Evolutionary conservation across 2,888 invertebrate genomes (phyloP).

Genomic region (Leptarthrus brevirostris): DNA sequence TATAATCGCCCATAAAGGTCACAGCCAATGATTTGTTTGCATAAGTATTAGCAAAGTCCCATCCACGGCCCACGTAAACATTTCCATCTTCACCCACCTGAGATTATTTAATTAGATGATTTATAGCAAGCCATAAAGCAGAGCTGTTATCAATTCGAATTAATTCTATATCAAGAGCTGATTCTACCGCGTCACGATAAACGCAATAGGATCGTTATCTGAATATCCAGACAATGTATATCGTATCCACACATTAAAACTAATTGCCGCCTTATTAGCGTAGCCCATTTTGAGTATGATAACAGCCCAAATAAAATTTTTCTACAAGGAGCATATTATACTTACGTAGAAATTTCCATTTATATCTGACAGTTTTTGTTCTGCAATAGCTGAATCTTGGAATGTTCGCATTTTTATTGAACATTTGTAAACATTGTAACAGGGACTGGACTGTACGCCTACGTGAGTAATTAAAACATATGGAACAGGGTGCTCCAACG

Average conservation of each 20-base stretch:
- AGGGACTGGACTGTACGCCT: conserved; percentile 66
- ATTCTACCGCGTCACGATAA: conserved; percentile 7
- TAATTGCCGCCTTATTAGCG: no score
- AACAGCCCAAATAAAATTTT: neutral
- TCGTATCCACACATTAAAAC: conserved; percentile 1
- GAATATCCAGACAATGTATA: neutral
- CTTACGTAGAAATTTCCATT: conserved; percentile 66
- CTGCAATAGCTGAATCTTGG: conserved; percentile 67
- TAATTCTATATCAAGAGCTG: conserved; percentile 9
- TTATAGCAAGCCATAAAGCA: neutral
- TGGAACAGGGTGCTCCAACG: conserved; percentile 65
- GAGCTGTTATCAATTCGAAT: conserved; percentile 22
- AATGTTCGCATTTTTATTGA: conserved; percentile 67
- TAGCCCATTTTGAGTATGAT: no score
- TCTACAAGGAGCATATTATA: conserved; percentile 53
- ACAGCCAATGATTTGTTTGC: conserved; percentile 68
- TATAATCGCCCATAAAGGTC: conserved; percentile 69
- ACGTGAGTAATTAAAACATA: conserved; percentile 70
- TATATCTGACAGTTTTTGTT: conserved; percentile 67
- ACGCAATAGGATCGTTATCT: neutral
- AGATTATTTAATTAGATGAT: conserved; percentile 35
- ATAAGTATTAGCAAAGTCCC: conserved; percentile 70
- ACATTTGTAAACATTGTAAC: conserved; percentile 66
- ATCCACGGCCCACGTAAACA: conserved; percentile 70
- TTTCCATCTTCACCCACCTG: conserved; percentile 71